A percentile compares a stretch with the other conserved stretches of the same genome.
phyloP scores from a whole-genome alignment of 2,113 vertebrate species.

The Quiscalus mexicanus region DNA sequence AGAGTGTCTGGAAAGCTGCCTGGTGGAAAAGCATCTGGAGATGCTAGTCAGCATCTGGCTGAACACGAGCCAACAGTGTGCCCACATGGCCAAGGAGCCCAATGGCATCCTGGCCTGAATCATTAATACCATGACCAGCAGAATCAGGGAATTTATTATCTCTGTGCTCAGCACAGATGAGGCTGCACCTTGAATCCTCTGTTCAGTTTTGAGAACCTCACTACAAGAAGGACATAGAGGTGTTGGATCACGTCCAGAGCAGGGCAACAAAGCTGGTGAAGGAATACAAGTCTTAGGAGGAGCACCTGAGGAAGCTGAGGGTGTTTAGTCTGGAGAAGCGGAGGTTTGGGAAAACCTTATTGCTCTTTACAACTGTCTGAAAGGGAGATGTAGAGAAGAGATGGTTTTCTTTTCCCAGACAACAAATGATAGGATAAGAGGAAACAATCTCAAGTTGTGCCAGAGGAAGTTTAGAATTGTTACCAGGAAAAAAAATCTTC shows the following conservation, averaged over 20 bases:
- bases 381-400: fast-evolving
- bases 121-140: not conserved
- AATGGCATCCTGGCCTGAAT: not conserved
- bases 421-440: not conserved
- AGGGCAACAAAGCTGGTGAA: not conserved
- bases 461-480: not conserved
- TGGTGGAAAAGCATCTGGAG: not conserved
- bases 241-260: not conserved
- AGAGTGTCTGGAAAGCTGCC: not conserved
- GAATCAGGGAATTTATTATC: not conserved
- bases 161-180: not conserved
- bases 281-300: not conserved
- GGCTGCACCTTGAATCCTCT: not conserved
- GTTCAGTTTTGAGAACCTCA: not conserved
- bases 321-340: not conserved
- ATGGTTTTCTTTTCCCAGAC: not conserved
- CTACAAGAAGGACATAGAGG: not conserved
- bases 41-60: not conserved
- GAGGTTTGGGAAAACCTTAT: not conserved
- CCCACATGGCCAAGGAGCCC: not conserved
- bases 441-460: not conserved
- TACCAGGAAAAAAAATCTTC: not conserved
- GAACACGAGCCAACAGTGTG: not conserved
- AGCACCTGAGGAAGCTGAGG: not conserved
- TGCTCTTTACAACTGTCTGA: not conserved